Evolutionary conservation across 2,113 vertebrate genomes (phyloP).

Genomic region (Amia ocellicauda): DNA sequence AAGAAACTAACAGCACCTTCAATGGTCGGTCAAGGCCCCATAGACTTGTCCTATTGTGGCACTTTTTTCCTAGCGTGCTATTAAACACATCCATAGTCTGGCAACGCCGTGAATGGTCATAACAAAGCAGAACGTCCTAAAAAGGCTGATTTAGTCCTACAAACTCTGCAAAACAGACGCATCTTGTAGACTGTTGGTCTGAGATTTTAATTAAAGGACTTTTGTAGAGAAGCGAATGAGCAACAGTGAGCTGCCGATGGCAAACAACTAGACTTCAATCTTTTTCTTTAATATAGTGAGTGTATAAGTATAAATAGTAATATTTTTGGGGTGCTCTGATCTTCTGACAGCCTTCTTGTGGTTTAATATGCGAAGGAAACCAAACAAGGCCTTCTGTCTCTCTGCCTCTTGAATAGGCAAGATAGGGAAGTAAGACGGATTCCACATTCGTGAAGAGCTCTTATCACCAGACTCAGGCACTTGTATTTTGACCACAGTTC

Average conservation of each 20-base stretch:
- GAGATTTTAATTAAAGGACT: slow-evolving; percentile 3
- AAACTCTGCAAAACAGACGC: background rate
- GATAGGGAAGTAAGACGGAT: no score
- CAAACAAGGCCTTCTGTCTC: background rate
- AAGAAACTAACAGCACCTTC: background rate
- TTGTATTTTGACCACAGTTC: no score
- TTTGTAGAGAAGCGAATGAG: slow-evolving; percentile 1
- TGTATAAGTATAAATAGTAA: no score
- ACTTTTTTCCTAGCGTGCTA: background rate
- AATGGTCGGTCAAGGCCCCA: no score
- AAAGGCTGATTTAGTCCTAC: slow-evolving; percentile 1
- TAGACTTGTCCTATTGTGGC: no score
- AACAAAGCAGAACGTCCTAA: background rate
- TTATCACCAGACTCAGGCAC: no score
- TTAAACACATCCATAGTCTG: background rate
- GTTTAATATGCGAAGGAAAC: background rate
- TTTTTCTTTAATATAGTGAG: no score
- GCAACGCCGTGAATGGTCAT: background rate
- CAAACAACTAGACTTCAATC: slow-evolving; percentile 3
- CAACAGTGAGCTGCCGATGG: background rate
- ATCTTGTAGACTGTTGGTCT: background rate
- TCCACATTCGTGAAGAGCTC: no score
- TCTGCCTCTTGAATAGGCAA: no score
- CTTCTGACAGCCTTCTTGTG: background rate
- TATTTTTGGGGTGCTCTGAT: no score